Conservation (phyloP, 1,140 invertebrate genomes). For the Anastrepha ludens region DNA sequence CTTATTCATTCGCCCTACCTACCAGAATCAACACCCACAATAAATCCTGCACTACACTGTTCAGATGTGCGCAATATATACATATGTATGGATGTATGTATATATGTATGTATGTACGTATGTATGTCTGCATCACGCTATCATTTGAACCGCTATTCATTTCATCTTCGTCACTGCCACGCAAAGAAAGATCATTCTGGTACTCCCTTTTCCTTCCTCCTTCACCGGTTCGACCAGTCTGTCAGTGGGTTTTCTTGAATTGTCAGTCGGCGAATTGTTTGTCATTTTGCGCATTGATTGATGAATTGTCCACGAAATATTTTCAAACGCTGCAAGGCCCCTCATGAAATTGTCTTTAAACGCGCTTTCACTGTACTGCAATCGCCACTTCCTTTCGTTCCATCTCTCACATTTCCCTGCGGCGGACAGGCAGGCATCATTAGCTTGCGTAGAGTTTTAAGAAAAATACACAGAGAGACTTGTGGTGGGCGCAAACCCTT, state of each 20-base stretch:
- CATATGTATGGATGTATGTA: too few species aligned
- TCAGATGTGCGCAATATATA: too few species aligned
- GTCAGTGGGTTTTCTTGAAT: conserved; percentile 34
- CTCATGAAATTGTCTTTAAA: conserved; percentile 38
- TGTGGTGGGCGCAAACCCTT: not conserved
- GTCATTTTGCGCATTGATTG: conserved; percentile 47
- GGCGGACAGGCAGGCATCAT: conserved; percentile 21
- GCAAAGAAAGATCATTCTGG: conserved; percentile 3
- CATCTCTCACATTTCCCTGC: not conserved
- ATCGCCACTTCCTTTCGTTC: not conserved
- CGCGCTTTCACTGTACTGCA: not conserved
- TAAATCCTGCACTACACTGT: not conserved
- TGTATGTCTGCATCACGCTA: not conserved
- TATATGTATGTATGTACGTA: too few species aligned
- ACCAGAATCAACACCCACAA: not conserved
- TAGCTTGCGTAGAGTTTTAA: conserved; percentile 15
- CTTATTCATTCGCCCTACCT: too few species aligned
- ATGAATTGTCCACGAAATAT: conserved; percentile 44
- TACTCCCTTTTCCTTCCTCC: not conserved
- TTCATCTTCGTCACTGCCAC: conserved; percentile 44
- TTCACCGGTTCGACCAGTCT: conserved; percentile 7
- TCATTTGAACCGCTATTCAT: conserved; percentile 31
- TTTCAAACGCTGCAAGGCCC: not conserved
- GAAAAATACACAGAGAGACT: not conserved
- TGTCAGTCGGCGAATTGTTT: conserved; percentile 48